phyloP scores from a whole-genome alignment of 2,888 invertebrate genomes.

The Eubasilissa splendida region DNA sequence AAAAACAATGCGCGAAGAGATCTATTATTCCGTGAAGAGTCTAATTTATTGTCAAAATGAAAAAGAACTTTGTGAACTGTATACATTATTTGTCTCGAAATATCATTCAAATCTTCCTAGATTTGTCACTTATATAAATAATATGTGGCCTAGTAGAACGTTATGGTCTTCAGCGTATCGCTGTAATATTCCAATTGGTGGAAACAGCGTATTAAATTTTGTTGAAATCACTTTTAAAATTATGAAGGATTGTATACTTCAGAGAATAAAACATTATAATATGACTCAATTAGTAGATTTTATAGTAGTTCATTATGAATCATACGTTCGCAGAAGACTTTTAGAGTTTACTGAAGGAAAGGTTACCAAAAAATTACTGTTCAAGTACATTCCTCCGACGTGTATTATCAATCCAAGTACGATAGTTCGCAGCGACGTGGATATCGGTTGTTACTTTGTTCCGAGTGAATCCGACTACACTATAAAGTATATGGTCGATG shows the following conservation, averaged over 20 bases:
- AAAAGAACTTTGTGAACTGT: constrained; percentile 49
- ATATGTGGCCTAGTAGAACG: constrained; percentile 51
- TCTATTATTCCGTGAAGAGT: constrained; percentile 49
- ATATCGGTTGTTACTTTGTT: constrained; percentile 49
- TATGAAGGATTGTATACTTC: constrained; percentile 54
- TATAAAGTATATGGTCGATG: constrained; percentile 53
- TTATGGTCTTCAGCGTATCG: constrained; percentile 54
- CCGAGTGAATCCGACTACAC: constrained; percentile 54
- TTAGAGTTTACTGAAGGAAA: constrained; percentile 49
- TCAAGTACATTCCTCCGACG: constrained; percentile 53
- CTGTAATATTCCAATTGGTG: constrained; percentile 40
- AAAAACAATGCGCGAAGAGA: constrained; percentile 48
- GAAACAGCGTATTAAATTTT: constrained; percentile 45
- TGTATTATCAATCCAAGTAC: constrained; percentile 53
- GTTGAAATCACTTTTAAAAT: constrained; percentile 51
- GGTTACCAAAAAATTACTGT: constrained; percentile 50
- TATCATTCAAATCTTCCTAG: constrained; percentile 49
- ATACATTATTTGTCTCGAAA: constrained; percentile 39
- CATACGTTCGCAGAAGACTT: constrained; percentile 46
- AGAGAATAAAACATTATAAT: constrained; percentile 48
- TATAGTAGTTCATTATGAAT: constrained; percentile 51
- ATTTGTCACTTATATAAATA: constrained; percentile 51
- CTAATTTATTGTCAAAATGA: constrained; percentile 50
- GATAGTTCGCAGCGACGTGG: constrained; percentile 49
- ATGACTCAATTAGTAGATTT: constrained; percentile 51